Base-by-base conservation (phyloP, 1,140 invertebrate species). In the Aradophagus sp. region DNA sequence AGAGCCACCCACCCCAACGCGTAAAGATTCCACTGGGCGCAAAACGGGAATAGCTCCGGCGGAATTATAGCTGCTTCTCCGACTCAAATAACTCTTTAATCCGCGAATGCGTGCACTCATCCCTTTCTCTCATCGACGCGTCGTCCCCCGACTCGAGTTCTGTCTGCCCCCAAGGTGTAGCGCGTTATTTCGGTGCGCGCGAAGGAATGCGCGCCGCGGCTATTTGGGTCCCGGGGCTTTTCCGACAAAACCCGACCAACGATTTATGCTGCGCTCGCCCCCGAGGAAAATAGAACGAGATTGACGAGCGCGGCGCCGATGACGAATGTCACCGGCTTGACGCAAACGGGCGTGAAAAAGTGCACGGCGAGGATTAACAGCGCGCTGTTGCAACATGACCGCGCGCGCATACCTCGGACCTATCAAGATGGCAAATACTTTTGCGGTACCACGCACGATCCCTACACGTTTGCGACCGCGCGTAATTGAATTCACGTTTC, bases 41-140 rank as follows among this genome's bases (percentile, higher is more conserved):
- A 74, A 76, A 80, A 84, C 80, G 81, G 80, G 83, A 85, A 86
- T 85, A 86, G 81, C 79, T 76, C 66, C 52, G 73, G 81, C n/a
- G 84, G 83, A 86, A 70, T 86, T 86, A 86, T 86, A 83, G 84
- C 83, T 76, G 82, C 79, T 80, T 81, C 81, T 65, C 81, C 75
- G 82, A 84, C 83, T 85, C 83, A 84, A 86, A 86, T 85, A 86
- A 86, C 84, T 86, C 84, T 85, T 84, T 85, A 85, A 85, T 86
- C 79, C 82, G 75, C 78, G 76, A 77, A 62, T 73, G 75, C 74
- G 75, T 78, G 79, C 77, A 71, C 71, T 55, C 73, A n/a, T n/a
- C n/a, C n/a, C n/a, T n/a, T 72, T 61, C 68, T 71, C 73, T 65
- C 74, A 62, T 72, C 20, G 12, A 13, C 13, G 35, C 34, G 14